Percentiles rank a stretch among this genome's conserved stretches.
Conservation (phyloP, 2,113 vertebrate genomes). For the Planiliza haematocheilus region DNA sequence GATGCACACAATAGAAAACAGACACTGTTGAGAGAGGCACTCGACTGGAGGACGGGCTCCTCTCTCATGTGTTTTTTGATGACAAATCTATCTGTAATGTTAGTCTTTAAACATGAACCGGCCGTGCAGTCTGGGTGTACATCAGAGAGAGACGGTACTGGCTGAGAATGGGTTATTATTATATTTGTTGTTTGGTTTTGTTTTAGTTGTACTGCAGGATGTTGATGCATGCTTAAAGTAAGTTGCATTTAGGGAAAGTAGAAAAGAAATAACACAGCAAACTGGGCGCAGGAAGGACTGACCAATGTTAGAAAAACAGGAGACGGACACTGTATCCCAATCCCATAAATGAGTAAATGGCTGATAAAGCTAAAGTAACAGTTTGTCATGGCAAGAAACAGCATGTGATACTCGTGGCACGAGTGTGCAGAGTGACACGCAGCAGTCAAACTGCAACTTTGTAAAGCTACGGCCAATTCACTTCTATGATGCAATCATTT, state of each 20-base stretch:
- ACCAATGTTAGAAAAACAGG: slow-evolving; percentile 70
- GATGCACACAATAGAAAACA: slow-evolving; percentile 90
- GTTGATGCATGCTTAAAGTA: slow-evolving; percentile 99
- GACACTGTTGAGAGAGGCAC: slow-evolving; percentile 69
- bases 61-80: slow-evolving; percentile 84
- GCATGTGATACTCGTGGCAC: slow-evolving; percentile 9
- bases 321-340: slow-evolving; percentile 70
- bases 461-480: slow-evolving; percentile 7
- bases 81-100: slow-evolving; percentile 84
- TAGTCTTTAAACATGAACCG: slow-evolving; percentile 85
- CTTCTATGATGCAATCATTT: no score
- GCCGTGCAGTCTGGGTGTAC: slow-evolving; percentile 95
- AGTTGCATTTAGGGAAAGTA: slow-evolving; percentile 99
- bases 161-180: slow-evolving; percentile 85
- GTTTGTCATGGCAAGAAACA: slow-evolving; percentile 14
- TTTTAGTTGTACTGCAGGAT: slow-evolving; percentile 84
- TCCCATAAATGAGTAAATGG: slow-evolving; percentile 28
- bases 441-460: slow-evolving; percentile 21
- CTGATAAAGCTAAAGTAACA: not conserved
- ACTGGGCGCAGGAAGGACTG: slow-evolving; percentile 80
- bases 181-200: slow-evolving; percentile 57
- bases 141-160: slow-evolving; percentile 87
- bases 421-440: slow-evolving; percentile 14
- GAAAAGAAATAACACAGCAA: slow-evolving; percentile 89
- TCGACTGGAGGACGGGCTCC: slow-evolving; percentile 70